phyloP scores from a whole-genome alignment of 2,888 invertebrate species.

The Ditylenchus weischeri region DNA sequence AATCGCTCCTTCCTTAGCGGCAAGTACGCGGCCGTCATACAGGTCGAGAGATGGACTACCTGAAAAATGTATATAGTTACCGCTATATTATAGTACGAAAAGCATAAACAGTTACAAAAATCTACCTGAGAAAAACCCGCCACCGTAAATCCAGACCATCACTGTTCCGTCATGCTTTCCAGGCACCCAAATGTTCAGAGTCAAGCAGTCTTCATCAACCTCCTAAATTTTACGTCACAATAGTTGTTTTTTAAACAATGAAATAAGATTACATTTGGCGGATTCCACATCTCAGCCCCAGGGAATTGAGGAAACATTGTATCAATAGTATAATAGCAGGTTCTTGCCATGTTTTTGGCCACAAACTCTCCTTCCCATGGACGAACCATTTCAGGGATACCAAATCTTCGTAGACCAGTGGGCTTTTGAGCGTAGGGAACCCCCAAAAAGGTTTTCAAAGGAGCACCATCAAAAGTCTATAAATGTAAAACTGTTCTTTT shows the following conservation, averaged over 20 bases:
- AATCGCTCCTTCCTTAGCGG: constrained; percentile 52
- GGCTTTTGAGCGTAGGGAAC: constrained; percentile 56
- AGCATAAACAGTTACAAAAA: no score
- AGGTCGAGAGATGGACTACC: constrained; percentile 61
- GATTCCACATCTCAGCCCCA: constrained; percentile 91
- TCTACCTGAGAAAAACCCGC: constrained; percentile 57
- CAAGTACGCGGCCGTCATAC: constrained; percentile 62
- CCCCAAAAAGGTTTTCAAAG: constrained; percentile 43
- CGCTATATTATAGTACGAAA: no score
- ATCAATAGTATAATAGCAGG: constrained; percentile 52
- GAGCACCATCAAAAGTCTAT: constrained; percentile 20
- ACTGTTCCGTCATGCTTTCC: constrained; percentile 59
- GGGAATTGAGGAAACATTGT: constrained; percentile 56
- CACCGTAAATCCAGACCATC: constrained; percentile 60
- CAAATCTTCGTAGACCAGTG: constrained; percentile 46
- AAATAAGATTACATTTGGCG: constrained; percentile 72
- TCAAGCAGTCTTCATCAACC: constrained; percentile 82
- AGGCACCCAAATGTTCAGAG: constrained; percentile 86
- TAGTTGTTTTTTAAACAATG: constrained; percentile 2
- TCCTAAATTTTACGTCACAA: constrained; percentile 35
- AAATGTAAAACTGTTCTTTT: constrained; percentile 4
- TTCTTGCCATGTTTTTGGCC: constrained; percentile 42
- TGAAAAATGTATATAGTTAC: no score
- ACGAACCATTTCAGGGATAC: constrained; percentile 45
- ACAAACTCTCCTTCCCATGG: constrained; percentile 46